Conservation (phyloP, 2,797 vertebrate species). For the Enoplosus armatus region DNA sequence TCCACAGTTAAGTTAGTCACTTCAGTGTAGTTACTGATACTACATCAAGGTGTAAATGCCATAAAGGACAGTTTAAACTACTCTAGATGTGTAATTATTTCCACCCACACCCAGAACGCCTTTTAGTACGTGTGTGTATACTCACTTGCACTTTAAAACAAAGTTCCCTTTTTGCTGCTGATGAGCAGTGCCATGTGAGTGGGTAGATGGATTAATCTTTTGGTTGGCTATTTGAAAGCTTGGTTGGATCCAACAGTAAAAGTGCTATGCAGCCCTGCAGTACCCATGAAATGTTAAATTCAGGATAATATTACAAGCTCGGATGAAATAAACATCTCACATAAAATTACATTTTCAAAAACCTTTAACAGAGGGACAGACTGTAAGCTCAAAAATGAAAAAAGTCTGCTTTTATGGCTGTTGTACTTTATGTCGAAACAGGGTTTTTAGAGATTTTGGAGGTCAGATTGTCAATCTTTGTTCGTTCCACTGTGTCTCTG, state of each 20-base stretch:
- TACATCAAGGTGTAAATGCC: constrained; percentile 9
- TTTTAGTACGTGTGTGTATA: not conserved
- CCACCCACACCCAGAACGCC: constrained; percentile 23
- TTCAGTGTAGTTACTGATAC: not conserved
- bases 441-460: not conserved
- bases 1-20: not conserved
- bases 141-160: constrained; percentile 25
- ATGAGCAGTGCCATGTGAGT: constrained; percentile 45
- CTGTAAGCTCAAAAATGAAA: not conserved
- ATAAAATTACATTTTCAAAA: not conserved
- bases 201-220: constrained; percentile 42
- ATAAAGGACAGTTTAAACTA: not conserved
- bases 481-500: constrained; percentile 30
- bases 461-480: not conserved
- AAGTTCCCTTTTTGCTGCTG: constrained; percentile 40
- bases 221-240: constrained; percentile 13
- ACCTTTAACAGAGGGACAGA: not conserved
- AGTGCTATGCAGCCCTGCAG: not conserved
- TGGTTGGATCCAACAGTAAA: constrained; percentile 11
- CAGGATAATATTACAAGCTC: not conserved
- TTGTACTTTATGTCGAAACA: constrained; percentile 1
- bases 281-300: not conserved
- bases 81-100: constrained; percentile 13
- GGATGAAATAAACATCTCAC: not conserved
- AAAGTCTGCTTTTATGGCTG: not conserved